A percentile compares a stretch with the other conserved stretches of the same genome.
Evolutionary conservation across 2,888 invertebrate genomes (phyloP).

Genomic region (Cerastis leucographa): DNA sequence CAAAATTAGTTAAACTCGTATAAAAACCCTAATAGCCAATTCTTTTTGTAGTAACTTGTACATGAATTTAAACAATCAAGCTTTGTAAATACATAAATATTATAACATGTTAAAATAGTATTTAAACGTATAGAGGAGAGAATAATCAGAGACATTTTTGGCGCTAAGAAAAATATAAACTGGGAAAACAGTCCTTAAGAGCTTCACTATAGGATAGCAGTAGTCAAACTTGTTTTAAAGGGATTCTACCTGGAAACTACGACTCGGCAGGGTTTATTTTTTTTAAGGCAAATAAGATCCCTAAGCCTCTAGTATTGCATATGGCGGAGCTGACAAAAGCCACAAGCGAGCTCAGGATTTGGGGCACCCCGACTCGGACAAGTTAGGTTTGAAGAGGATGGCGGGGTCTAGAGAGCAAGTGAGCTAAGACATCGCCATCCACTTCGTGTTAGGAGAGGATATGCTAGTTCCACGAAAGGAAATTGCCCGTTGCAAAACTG

Average conservation of each 20-base stretch:
- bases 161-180: background rate
- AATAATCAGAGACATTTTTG: slow-evolving; percentile 26
- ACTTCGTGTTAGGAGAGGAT: too few relatives aligned
- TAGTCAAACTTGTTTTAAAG: background rate
- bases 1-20: slow-evolving; percentile 32
- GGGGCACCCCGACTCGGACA: too few relatives aligned
- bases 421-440: too few relatives aligned
- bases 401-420: too few relatives aligned
- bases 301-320: background rate
- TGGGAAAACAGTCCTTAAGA: background rate
- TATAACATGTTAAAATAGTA: slow-evolving; percentile 47
- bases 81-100: slow-evolving; percentile 55
- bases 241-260: background rate
- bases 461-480: too few relatives aligned
- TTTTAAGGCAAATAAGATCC: too few relatives aligned
- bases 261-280: background rate
- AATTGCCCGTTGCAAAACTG: too few relatives aligned
- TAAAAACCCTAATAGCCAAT: background rate
- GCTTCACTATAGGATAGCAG: background rate
- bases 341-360: background rate
- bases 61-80: slow-evolving; percentile 18
- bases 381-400: too few relatives aligned
- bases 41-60: slow-evolving; percentile 51
- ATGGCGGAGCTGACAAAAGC: background rate
- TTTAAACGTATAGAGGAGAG: slow-evolving; percentile 15